phyloP scores from a whole-genome alignment of 2,113 vertebrate genomes.

The Halichoerus grypus region DNA sequence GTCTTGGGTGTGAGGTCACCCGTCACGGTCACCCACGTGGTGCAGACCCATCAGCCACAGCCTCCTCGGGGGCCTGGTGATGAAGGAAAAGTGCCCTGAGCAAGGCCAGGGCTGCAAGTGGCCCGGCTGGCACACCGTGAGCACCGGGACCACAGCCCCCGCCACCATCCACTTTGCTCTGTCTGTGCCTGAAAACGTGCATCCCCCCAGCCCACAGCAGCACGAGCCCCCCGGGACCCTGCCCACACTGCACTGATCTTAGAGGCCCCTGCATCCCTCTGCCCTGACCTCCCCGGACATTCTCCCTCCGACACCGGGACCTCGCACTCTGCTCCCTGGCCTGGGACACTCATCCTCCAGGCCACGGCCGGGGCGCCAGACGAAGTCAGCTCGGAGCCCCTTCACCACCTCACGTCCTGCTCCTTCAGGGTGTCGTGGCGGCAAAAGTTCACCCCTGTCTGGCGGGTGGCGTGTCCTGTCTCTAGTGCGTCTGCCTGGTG shows the following conservation, averaged over 20 bases:
- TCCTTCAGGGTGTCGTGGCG: background rate
- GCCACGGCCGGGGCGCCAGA: fast-evolving
- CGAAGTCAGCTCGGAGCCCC: background rate
- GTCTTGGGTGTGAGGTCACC: background rate
- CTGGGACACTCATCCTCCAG: background rate
- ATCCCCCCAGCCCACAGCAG: too few relatives aligned
- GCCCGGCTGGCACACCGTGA: background rate
- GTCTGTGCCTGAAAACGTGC: background rate
- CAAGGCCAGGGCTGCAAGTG: background rate
- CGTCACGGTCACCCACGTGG: too few relatives aligned
- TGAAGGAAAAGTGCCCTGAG: background rate
- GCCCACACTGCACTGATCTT: too few relatives aligned
- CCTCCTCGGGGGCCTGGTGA: background rate
- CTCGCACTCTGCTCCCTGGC: too few relatives aligned
- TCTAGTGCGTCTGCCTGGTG: background rate
- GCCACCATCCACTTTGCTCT: background rate
- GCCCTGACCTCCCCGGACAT: background rate
- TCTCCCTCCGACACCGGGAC: fast-evolving
- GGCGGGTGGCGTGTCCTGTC: background rate
- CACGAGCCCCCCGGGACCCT: background rate
- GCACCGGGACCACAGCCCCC: background rate
- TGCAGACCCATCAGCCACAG: background rate
- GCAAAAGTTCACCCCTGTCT: background rate
- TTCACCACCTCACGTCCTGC: background rate
- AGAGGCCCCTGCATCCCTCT: background rate